A percentile compares a stretch with the other conserved stretches of the same genome.
Evolutionary conservation across 2,113 vertebrate genomes (phyloP).

Genomic region (Macrotus californicus): DNA sequence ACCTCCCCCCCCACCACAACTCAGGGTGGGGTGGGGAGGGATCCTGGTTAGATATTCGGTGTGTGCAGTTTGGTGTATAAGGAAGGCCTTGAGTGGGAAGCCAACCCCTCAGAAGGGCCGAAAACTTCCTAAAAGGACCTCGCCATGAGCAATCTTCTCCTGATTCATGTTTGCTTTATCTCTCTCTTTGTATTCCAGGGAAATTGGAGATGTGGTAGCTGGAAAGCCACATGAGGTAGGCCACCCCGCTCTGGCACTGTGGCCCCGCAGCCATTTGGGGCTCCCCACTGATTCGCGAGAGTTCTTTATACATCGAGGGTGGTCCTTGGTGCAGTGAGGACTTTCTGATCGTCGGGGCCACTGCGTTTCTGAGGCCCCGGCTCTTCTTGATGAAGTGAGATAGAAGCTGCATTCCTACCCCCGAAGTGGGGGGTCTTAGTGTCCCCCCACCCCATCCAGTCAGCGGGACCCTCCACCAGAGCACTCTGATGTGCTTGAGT

Average conservation of each 20-base stretch:
- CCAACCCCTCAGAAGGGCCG: neutral
- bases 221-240: constrained; percentile 83
- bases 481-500: neutral
- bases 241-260: fast-evolving
- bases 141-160: neutral
- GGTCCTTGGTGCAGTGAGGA: neutral
- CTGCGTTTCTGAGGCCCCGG: neutral
- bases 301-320: neutral
- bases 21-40: neutral
- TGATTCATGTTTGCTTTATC: neutral
- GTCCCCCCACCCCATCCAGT: neutral
- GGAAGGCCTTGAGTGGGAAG: neutral
- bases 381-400: neutral
- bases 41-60: neutral
- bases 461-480: neutral
- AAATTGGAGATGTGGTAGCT: constrained; percentile 81
- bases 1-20: neutral
- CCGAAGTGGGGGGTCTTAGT: neutral
- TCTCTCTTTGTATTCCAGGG: constrained; percentile 71
- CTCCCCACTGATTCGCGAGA: neutral
- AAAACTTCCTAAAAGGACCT: neutral
- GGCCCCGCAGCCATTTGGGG: neutral
- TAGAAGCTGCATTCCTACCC: neutral
- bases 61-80: neutral
- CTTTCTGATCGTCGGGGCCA: neutral